Evolutionary conservation across 2,113 vertebrate genomes (phyloP).

Genomic region (Hippolais icterina): DNA sequence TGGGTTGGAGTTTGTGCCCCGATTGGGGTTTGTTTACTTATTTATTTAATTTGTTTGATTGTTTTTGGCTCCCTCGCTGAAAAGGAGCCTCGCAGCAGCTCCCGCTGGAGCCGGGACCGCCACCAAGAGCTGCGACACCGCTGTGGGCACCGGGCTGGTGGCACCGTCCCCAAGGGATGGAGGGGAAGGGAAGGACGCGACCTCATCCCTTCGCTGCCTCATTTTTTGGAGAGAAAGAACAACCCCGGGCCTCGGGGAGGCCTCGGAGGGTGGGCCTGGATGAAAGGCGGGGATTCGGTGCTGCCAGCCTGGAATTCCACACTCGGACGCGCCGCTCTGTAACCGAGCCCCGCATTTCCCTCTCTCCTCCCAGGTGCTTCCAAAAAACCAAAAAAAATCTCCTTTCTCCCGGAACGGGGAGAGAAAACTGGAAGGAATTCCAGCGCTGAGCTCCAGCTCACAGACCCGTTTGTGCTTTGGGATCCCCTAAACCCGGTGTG

Average conservation of each 20-base stretch:
- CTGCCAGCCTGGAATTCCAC: conserved; percentile 62
- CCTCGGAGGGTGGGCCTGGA: neutral
- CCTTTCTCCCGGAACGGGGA: neutral
- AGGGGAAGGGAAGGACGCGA: neutral
- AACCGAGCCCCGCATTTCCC: neutral
- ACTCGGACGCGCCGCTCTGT: no score
- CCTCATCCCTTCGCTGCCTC: accelerated
- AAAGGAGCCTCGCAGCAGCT: neutral
- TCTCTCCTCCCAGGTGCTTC: neutral
- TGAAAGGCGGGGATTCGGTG: neutral
- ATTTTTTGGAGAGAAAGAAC: neutral
- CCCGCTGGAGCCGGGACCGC: neutral
- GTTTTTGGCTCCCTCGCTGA: neutral
- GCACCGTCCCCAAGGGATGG: accelerated
- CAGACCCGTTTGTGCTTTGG: neutral
- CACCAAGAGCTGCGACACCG: neutral
- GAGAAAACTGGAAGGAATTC: neutral
- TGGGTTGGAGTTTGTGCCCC: neutral
- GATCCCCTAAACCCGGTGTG: neutral
- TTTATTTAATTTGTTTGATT: neutral
- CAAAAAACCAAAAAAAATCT: neutral
- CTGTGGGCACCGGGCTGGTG: neutral
- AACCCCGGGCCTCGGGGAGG: neutral
- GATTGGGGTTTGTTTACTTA: no score
- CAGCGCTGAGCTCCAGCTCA: neutral